Percentiles rank a stretch among this genome's conserved stretches.
These are phyloP conservation scores for Grus americana DNA, from an alignment of 2,113 vertebrate species.

Conservation along the genomic window DNA sequence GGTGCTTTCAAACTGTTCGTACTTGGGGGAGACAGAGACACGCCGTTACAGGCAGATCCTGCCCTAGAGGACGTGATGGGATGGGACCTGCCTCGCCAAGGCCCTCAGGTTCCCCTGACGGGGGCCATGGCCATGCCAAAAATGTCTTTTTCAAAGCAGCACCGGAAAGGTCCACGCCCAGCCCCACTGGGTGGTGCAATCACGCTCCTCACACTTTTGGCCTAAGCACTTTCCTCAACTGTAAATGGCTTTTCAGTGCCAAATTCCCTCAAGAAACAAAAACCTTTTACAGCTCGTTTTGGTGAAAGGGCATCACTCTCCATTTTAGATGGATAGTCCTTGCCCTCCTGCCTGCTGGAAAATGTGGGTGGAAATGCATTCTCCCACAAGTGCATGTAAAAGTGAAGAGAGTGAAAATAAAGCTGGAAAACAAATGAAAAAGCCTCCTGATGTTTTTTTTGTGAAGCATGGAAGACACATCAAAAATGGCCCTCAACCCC, in stretches of 20 bases:
- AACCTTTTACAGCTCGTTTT: neutral
- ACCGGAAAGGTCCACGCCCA: neutral
- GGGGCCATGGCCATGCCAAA: neutral
- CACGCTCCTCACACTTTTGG: neutral
- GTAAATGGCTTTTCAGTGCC: neutral
- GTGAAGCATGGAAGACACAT: neutral
- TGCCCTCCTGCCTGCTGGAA: neutral
- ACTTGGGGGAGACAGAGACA: slow-evolving; percentile 74
- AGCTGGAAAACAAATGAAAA: neutral
- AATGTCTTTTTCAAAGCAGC: neutral
- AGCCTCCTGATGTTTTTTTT: neutral
- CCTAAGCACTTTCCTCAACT: neutral
- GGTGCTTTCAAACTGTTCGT: slow-evolving; percentile 98
- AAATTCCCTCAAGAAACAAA: neutral
- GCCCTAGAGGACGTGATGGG: neutral
- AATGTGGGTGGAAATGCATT: neutral
- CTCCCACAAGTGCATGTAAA: neutral
- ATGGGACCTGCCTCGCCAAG: neutral
- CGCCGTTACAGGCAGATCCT: neutral
- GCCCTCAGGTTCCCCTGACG: neutral
- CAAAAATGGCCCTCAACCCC: neutral
- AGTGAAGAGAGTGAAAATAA: neutral
- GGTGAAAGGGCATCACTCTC: neutral
- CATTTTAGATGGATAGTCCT: neutral
- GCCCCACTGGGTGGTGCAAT: neutral